Evolutionary conservation across 2,888 invertebrate genomes (phyloP).

Genomic region (Cryptocheilus praepositus): DNA sequence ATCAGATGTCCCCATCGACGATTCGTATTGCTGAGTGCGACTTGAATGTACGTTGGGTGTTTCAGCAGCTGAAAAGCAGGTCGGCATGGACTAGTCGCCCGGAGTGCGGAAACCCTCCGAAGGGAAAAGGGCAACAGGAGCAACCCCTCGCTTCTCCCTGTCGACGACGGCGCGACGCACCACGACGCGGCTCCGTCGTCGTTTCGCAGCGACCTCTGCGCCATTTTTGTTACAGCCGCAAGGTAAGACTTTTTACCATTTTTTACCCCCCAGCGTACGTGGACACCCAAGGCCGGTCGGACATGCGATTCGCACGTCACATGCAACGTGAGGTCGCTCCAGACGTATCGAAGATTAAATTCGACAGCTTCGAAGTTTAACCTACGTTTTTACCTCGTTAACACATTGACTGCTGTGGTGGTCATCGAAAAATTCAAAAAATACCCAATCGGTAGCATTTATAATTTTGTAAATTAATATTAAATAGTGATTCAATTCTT

Average conservation of each 20-base stretch:
- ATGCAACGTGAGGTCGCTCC: too few species aligned
- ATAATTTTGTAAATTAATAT: too few species aligned
- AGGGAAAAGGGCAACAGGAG: slow-evolving; percentile 63
- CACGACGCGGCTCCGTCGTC: slow-evolving; percentile 50
- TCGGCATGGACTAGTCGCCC: slow-evolving; percentile 68
- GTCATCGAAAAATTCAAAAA: too few species aligned
- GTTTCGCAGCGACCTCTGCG: slow-evolving; percentile 66
- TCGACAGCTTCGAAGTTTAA: too few species aligned
- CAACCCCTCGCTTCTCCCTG: slow-evolving; percentile 54
- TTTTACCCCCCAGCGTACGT: too few species aligned
- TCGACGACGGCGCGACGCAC: slow-evolving; percentile 49
- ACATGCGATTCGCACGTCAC: too few species aligned
- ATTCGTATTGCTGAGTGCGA: slow-evolving; percentile 47
- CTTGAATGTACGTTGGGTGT: slow-evolving; percentile 62
- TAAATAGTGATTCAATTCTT: too few species aligned
- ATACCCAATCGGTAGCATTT: too few species aligned
- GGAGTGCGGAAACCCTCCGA: slow-evolving; percentile 57
- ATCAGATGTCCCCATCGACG: slow-evolving; percentile 50
- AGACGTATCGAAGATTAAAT: too few species aligned
- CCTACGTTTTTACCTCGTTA: too few species aligned
- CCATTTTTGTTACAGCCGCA: slow-evolving; percentile 68
- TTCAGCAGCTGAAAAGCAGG: slow-evolving; percentile 66
- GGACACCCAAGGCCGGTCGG: too few species aligned
- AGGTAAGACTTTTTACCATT: slow-evolving; percentile 63
- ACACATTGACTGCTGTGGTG: too few species aligned